These are phyloP conservation scores for Mythimna impura DNA, from an alignment of 2,888 invertebrate genomes.

Conservation along the genomic window DNA sequence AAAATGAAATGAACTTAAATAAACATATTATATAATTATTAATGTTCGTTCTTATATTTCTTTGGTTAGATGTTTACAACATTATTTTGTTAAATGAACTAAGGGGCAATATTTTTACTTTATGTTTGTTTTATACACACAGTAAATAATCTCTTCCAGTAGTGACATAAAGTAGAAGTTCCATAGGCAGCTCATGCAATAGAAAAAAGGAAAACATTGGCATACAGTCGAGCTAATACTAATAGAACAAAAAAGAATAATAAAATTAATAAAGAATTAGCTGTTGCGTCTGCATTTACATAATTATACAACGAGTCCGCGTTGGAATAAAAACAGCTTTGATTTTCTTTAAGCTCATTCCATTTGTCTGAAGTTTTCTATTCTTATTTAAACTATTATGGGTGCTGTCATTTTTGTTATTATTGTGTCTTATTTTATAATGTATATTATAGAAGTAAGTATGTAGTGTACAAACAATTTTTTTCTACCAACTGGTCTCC, in stretches of 20 bases:
- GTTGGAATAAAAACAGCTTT: slow-evolving; percentile 10
- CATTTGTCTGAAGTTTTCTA: not conserved
- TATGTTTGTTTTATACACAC: no score
- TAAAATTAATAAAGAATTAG: not conserved
- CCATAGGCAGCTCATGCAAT: not conserved
- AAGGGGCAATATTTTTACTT: no score
- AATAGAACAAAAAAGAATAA: not conserved
- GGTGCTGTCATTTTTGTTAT: not conserved
- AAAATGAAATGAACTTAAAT: no score
- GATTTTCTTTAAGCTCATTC: slow-evolving; percentile 9
- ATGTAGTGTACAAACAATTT: no score
- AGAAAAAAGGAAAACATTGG: not conserved
- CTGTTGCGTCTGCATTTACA: not conserved
- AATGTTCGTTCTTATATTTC: no score
- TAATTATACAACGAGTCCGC: not conserved
- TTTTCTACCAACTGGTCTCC: no score
- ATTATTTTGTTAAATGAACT: no score
- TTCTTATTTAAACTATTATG: not conserved
- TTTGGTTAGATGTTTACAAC: no score
- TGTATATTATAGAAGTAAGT: not conserved
- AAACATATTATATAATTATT: no score
- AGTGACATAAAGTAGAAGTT: not conserved
- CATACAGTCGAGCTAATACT: slow-evolving; percentile 10
- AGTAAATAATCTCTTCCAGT: not conserved
- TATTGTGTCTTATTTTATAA: not conserved